Percentiles rank a stretch among this genome's conserved stretches.
Evolutionary conservation across 2,888 invertebrate genomes (phyloP).

Genomic region (Cyclophora albipunctata): DNA sequence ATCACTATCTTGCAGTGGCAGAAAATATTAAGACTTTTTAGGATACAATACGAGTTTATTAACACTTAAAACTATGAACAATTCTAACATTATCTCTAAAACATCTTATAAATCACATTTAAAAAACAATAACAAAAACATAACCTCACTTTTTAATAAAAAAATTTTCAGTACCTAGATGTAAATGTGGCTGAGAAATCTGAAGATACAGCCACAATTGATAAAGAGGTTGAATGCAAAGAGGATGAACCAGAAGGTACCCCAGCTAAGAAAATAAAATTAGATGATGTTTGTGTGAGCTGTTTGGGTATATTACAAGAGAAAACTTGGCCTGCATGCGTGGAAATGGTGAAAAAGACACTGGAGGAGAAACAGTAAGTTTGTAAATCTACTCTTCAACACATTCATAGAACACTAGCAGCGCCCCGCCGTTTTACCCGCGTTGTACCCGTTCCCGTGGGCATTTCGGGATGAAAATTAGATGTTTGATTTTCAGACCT

Average conservation of each 20-base stretch:
- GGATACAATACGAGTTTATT: background rate
- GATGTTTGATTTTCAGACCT: too few relatives aligned
- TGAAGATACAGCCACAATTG: background rate
- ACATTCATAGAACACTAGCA: too few relatives aligned
- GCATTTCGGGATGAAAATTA: too few relatives aligned
- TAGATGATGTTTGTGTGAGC: constrained; percentile 76
- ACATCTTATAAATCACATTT: background rate
- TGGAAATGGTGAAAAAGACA: constrained; percentile 67
- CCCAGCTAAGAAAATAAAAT: constrained; percentile 52
- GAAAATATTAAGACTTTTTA: background rate
- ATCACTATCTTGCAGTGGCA: background rate
- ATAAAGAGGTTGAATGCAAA: background rate
- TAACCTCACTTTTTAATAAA: constrained; percentile 7
- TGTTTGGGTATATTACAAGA: constrained; percentile 84
- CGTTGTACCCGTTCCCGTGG: too few relatives aligned
- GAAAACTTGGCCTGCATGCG: constrained; percentile 69
- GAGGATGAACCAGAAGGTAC: background rate
- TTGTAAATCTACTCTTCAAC: constrained; percentile 1
- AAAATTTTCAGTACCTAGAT: background rate
- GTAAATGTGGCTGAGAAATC: background rate
- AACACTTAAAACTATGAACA: background rate
- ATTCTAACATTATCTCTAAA: background rate
- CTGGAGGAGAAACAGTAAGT: constrained; percentile 64
- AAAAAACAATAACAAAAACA: constrained; percentile 1
- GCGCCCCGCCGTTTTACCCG: too few relatives aligned